These are phyloP conservation scores for Sarcophilus harrisii DNA, from an alignment of 2,797 vertebrate species.

Conservation along the genomic window DNA sequence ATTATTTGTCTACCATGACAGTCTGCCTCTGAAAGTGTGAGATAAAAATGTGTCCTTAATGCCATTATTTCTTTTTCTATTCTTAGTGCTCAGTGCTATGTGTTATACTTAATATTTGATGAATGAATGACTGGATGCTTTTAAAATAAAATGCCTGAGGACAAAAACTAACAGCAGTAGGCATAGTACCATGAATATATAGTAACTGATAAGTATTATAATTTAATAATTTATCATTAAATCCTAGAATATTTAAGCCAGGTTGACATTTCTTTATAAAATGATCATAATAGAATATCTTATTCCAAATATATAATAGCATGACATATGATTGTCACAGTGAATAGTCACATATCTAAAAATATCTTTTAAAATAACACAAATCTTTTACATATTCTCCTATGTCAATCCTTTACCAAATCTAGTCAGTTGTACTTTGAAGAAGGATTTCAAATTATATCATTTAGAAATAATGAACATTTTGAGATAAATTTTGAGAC, in stretches of 20 bases:
- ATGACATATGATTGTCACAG: neutral
- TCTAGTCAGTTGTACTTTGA: neutral
- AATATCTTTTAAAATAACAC: neutral
- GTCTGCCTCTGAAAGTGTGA: neutral
- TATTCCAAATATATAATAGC: neutral
- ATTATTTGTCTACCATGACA: neutral
- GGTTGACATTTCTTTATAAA: slow-evolving; percentile 1
- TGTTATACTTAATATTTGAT: neutral
- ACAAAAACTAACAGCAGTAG: slow-evolving; percentile 1
- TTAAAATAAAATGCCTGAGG: neutral
- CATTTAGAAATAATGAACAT: slow-evolving; percentile 40
- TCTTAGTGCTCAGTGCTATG: neutral
- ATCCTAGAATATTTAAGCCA: neutral
- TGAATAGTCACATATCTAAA: neutral
- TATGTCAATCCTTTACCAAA: neutral
- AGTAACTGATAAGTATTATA: neutral
- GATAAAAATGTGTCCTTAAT: neutral
- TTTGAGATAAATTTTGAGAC: slow-evolving; percentile 33
- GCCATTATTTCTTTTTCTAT: neutral
- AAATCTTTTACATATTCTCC: neutral
- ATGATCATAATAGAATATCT: neutral
- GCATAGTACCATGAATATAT: neutral
- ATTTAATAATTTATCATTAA: slow-evolving; percentile 36
- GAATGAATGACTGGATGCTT: neutral
- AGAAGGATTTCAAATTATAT: neutral